These are phyloP conservation scores for Drosophila paulistorum DNA, from an alignment of 1,140 invertebrate genomes.

Conservation along the genomic window DNA sequence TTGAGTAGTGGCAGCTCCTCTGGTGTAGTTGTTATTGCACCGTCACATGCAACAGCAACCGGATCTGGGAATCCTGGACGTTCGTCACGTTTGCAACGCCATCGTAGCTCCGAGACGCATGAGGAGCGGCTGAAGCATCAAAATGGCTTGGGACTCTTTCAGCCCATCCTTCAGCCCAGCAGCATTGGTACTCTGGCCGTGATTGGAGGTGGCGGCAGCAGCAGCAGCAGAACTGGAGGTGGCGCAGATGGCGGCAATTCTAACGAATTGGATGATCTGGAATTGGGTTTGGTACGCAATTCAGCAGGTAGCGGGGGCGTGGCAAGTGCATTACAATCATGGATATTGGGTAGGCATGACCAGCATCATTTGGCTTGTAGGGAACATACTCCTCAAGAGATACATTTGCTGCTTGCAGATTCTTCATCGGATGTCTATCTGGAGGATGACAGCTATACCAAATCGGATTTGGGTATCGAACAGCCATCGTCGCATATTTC, in stretches of 20 bases:
- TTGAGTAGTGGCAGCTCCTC: constrained; percentile 14
- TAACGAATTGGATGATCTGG: constrained; percentile 59
- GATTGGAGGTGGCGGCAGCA: constrained; percentile 12
- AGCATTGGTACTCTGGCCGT: constrained; percentile 46
- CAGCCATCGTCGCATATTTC: constrained; percentile 58
- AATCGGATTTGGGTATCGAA: constrained; percentile 80
- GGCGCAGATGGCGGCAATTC: constrained; percentile 41
- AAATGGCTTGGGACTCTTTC: constrained; percentile 61
- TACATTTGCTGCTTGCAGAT: constrained; percentile 36
- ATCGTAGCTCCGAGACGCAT: constrained; percentile 80
- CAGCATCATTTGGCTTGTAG: not conserved
- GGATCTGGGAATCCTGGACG: constrained; percentile 30
- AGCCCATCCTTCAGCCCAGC: constrained; percentile 67
- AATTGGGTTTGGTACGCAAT: constrained; percentile 61
- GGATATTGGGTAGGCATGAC: constrained; percentile 66
- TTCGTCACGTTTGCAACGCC: constrained; percentile 67
- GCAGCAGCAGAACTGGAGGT: not conserved
- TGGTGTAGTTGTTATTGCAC: constrained; percentile 43
- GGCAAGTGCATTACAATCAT: constrained; percentile 62
- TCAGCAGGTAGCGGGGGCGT: constrained; percentile 47
- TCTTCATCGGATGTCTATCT: constrained; percentile 80
- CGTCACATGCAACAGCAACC: constrained; percentile 13
- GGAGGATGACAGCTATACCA: constrained; percentile 80
- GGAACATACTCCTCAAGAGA: not conserved
- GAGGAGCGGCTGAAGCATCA: constrained; percentile 77